Evolutionary conservation across 2,888 invertebrate genomes (phyloP).

Genomic region (Xestobium rufovillosum): DNA sequence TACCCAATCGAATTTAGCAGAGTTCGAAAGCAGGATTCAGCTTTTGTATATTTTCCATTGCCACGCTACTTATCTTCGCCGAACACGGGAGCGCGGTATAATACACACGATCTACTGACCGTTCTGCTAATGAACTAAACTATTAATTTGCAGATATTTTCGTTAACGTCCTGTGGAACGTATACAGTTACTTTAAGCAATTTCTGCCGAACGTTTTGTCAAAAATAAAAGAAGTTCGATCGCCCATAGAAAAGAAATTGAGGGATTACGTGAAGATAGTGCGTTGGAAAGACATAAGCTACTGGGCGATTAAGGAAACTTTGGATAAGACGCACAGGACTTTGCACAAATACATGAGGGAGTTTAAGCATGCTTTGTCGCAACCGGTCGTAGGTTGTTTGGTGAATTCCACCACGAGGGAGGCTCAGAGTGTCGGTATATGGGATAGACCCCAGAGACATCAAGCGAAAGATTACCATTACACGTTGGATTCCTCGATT

Average conservation of each 20-base stretch:
- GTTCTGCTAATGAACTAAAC: no score
- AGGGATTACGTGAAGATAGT: constrained; percentile 92
- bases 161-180: constrained; percentile 68
- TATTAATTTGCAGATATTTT: constrained; percentile 47
- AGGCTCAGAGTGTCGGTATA: constrained; percentile 47
- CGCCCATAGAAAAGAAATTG: constrained; percentile 85
- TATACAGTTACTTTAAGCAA: constrained; percentile 77
- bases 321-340: constrained; percentile 82
- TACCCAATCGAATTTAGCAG: constrained; percentile 74
- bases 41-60: constrained; percentile 76
- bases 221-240: constrained; percentile 59
- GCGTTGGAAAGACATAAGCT: constrained; percentile 90
- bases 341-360: constrained; percentile 77
- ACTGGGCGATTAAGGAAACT: constrained; percentile 86
- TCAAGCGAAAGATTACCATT: constrained; percentile 43
- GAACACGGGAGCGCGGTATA: no score
- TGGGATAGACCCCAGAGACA: constrained; percentile 55
- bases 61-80: constrained; percentile 63
- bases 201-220: constrained; percentile 59
- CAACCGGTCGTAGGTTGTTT: constrained; percentile 46
- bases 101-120: no score
- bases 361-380: constrained; percentile 62
- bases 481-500: constrained; percentile 39
- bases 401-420: constrained; percentile 38
- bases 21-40: constrained; percentile 71